Evolutionary conservation across 2,113 vertebrate species (phyloP).

Genomic region (Syrrhaptes paradoxus): DNA sequence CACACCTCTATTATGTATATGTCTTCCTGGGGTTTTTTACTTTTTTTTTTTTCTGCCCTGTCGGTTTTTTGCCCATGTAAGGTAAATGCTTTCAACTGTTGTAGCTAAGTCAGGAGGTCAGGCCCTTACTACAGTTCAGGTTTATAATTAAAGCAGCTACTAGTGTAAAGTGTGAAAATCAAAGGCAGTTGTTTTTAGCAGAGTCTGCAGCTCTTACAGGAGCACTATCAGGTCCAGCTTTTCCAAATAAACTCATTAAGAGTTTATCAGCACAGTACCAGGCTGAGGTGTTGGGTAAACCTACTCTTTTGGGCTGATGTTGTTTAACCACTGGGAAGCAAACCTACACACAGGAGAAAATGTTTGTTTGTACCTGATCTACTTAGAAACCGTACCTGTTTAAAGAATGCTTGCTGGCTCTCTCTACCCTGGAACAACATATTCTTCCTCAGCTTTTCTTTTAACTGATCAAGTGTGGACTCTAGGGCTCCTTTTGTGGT

Average conservation of each 20-base stretch:
- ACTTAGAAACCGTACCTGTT: background rate
- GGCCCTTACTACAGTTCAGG: conserved; percentile 7
- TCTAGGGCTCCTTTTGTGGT: background rate
- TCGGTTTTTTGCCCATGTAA: conserved; percentile 65
- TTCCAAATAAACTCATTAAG: background rate
- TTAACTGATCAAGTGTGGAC: background rate
- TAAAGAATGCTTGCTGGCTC: background rate
- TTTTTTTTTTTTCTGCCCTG: background rate
- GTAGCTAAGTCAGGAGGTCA: background rate
- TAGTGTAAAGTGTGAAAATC: background rate
- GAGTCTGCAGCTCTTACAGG: background rate
- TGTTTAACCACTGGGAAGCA: background rate
- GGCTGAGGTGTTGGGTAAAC: background rate
- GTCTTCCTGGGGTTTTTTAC: background rate
- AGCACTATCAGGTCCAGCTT: background rate
- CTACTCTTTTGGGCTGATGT: background rate
- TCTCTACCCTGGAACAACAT: background rate
- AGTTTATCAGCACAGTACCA: background rate
- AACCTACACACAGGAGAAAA: background rate
- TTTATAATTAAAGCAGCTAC: conserved; percentile 23
- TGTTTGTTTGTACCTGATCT: background rate
- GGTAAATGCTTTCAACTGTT: conserved; percentile 47
- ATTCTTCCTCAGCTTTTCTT: background rate
- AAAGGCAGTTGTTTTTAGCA: background rate
- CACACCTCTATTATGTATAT: background rate